Evolutionary conservation across 2,113 vertebrate genomes (phyloP), one percentile per base, ranked within the genome.

Genomic region (Theristicus caerulescens): DNA sequence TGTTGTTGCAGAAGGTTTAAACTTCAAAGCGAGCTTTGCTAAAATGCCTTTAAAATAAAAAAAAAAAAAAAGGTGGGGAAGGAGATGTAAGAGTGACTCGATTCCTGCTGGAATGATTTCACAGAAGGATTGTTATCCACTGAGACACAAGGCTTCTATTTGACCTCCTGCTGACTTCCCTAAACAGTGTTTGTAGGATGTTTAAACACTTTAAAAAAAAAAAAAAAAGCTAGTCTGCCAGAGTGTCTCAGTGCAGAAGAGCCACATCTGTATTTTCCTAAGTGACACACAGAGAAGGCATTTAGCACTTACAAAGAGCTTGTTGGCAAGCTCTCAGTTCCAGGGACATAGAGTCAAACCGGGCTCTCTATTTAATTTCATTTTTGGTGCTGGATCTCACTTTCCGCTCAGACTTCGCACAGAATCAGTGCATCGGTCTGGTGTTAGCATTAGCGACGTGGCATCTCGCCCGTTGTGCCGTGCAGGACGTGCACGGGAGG

Each of bases 151-250:
- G 92, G 82, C 85, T 97, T 95, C 91, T 90, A 92, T 93, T 90
- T 95, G 95, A 92, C 96, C 95, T 96, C 97, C 97, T 82, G 84
- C 90, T 94, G 97, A 87, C 93, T 96, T 95, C 74, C 84, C 93
- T 90, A 95, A 97, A 92, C 94, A 94, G 67, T 92, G 93, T 95
- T 96, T 96, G 93, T 58, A 90, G 94, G 93, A 95, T 79, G 91
- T 95, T 95, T 94, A 93, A 97, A 97, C 70, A 87, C 70, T 92
- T 47, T 0, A 51, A 38, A 64, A 81, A 67, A 83, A 61, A 61
- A 47, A 32, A 29, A 69, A 44, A 19, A 10, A 49, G 59, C 73
- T 80, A 18, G 61, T 88, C 36, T 94, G 77, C 91, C 0, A 0
- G 67, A 54, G 44, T 36, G 59, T 84, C 38, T 92, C 32, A 16